These are phyloP conservation scores for Chelonoidis abingdonii DNA, from an alignment of 2,113 vertebrate genomes.

Conservation along the genomic window DNA sequence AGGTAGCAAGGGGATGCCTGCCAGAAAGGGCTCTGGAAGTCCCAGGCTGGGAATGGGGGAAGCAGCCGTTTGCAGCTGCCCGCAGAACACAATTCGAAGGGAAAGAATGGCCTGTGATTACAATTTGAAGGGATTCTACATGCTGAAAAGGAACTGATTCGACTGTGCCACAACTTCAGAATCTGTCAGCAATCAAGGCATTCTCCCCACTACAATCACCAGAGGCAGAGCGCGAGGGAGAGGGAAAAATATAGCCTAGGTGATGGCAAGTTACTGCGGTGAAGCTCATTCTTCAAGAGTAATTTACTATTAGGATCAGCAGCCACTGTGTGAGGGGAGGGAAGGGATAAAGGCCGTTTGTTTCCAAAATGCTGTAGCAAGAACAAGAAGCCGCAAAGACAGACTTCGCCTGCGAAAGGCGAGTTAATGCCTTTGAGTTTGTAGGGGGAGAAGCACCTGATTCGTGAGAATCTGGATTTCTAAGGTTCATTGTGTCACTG, in stretches of 20 bases:
- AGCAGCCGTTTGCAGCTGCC: constrained; percentile 35
- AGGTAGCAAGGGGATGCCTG: fast-evolving
- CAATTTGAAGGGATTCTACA: constrained; percentile 75
- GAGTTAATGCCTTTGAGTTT: fast-evolving
- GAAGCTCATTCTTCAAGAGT: not conserved
- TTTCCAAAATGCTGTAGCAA: not conserved
- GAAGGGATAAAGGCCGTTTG: not conserved
- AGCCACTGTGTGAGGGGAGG: fast-evolving
- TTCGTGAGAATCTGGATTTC: not conserved
- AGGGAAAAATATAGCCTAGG: not conserved
- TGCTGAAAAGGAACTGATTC: constrained; percentile 80
- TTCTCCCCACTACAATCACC: constrained; percentile 46
- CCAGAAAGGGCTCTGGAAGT: not conserved
- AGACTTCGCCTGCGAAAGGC: fast-evolving
- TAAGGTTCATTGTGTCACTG: fast-evolving
- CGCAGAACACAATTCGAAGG: constrained; percentile 40
- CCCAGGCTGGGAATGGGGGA: not conserved
- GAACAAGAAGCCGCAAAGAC: fast-evolving
- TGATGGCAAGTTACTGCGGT: constrained; percentile 27
- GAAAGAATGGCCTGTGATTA: constrained; percentile 74
- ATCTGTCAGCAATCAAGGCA: constrained; percentile 79
- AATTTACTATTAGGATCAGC: not conserved
- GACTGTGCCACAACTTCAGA: constrained; percentile 65
- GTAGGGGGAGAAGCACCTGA: fast-evolving
- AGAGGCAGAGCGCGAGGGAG: not conserved